These are phyloP conservation scores for Melieria picta DNA, from an alignment of 2,888 invertebrate species.

Conservation along the genomic window DNA sequence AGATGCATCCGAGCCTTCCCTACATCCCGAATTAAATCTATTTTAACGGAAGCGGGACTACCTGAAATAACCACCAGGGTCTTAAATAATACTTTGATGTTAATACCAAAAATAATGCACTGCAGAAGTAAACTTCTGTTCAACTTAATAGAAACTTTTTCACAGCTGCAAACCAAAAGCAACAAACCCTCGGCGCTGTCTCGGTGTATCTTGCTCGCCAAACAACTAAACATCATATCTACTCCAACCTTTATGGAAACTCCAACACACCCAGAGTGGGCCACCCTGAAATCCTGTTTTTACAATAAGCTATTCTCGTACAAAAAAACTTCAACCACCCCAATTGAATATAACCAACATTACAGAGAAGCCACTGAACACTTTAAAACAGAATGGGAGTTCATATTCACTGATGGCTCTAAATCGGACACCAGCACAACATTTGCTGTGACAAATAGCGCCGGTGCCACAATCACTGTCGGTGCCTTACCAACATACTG, in stretches of 20 bases:
- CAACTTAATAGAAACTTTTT: too few relatives aligned
- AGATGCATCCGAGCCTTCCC: too few relatives aligned
- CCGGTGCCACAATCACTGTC: conserved; percentile 21
- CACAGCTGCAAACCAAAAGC: too few relatives aligned
- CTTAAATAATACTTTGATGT: too few relatives aligned
- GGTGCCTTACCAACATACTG: conserved; percentile 22
- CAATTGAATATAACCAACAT: not conserved
- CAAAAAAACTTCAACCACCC: not conserved
- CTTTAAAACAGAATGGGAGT: conserved; percentile 4
- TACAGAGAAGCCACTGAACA: not conserved
- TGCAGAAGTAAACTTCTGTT: too few relatives aligned
- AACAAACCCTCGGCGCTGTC: too few relatives aligned
- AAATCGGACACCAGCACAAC: conserved; percentile 26
- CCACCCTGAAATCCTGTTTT: not conserved
- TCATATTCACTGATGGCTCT: conserved; percentile 28
- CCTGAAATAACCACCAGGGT: too few relatives aligned
- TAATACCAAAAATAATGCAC: too few relatives aligned
- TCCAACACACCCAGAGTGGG: not conserved
- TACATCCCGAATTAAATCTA: too few relatives aligned
- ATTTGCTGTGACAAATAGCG: conserved; percentile 29
- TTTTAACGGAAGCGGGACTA: too few relatives aligned
- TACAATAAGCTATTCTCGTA: not conserved
- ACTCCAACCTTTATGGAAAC: not conserved
- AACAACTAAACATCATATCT: not conserved
- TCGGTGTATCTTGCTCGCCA: not conserved